Evolutionary conservation across 1,140 invertebrate genomes (phyloP).

Genomic region (Drosophila serrata): DNA sequence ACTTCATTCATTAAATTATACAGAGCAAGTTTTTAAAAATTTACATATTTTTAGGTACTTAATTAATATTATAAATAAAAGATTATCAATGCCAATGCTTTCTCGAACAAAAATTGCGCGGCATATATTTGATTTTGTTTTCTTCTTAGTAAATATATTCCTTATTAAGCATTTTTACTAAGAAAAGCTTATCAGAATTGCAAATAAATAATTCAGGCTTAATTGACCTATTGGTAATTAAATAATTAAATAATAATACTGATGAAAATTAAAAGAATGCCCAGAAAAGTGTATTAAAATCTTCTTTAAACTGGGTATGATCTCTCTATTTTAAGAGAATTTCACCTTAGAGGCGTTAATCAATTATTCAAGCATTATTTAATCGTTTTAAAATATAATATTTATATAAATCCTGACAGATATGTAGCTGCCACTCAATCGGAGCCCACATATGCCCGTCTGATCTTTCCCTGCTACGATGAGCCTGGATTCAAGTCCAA

Average conservation of each 20-base stretch:
- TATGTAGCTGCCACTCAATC: slow-evolving; percentile 92
- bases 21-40: not conserved
- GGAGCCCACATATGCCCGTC: slow-evolving; percentile 91
- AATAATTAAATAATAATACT: not conserved
- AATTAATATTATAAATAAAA: not conserved
- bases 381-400: not conserved
- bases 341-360: too few species aligned
- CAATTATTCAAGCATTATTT: too few species aligned
- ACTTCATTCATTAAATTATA: slow-evolving; percentile 5
- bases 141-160: not conserved
- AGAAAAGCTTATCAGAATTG: not conserved
- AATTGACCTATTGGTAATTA: not conserved
- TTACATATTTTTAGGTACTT: not conserved
- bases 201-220: not conserved
- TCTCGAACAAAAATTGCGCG: not conserved
- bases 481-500: slow-evolving; percentile 93
- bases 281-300: too few species aligned
- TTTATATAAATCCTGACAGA: slow-evolving; percentile 82
- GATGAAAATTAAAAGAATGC: too few species aligned
- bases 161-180: not conserved
- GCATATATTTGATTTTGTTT: not conserved
- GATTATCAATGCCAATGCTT: not conserved
- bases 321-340: too few species aligned
- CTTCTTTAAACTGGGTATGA: too few species aligned
- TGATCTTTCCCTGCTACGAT: slow-evolving; percentile 95